Percentiles rank a stretch among this genome's conserved stretches.
Evolutionary conservation across 1,140 invertebrate species (phyloP).

Genomic region (Stegodyphus dumicola): DNA sequence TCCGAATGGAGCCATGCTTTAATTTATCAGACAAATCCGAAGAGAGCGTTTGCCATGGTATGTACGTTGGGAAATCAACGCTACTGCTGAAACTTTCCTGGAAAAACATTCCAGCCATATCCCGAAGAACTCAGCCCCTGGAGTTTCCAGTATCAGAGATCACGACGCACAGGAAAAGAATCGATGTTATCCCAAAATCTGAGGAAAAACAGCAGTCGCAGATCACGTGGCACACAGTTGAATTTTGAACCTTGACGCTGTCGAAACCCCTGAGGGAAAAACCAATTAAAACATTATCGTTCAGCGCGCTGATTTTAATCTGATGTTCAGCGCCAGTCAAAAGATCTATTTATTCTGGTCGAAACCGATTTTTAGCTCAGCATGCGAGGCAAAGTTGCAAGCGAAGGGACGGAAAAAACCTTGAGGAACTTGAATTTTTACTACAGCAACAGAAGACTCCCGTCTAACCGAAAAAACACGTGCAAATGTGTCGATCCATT

Average conservation of each 20-base stretch:
- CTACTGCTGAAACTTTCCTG: constrained; percentile 63
- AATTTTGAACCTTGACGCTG: neutral
- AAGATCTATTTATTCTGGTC: too few species aligned
- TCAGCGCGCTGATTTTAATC: too few species aligned
- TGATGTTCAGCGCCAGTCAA: too few species aligned
- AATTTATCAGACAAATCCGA: constrained; percentile 62
- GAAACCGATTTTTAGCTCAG: too few species aligned
- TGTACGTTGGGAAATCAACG: constrained; percentile 64
- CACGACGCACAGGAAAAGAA: neutral
- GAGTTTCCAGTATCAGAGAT: neutral
- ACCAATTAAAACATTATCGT: neutral
- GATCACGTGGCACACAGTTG: neutral
- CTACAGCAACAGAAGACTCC: neutral
- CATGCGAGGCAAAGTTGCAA: neutral
- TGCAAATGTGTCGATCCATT: too few species aligned
- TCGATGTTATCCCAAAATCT: neutral
- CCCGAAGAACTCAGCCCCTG: neutral
- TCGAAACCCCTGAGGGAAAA: neutral
- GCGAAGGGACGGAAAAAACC: neutral
- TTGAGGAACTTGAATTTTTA: neutral
- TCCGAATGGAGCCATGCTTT: constrained; percentile 63
- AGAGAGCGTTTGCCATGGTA: constrained; percentile 63
- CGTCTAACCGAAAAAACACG: neutral
- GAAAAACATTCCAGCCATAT: constrained; percentile 53
- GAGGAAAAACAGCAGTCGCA: neutral